Percentiles rank a stretch among this genome's conserved stretches.
phyloP scores from a whole-genome alignment of 1,140 invertebrate genomes.

The Cotesia typhae region DNA sequence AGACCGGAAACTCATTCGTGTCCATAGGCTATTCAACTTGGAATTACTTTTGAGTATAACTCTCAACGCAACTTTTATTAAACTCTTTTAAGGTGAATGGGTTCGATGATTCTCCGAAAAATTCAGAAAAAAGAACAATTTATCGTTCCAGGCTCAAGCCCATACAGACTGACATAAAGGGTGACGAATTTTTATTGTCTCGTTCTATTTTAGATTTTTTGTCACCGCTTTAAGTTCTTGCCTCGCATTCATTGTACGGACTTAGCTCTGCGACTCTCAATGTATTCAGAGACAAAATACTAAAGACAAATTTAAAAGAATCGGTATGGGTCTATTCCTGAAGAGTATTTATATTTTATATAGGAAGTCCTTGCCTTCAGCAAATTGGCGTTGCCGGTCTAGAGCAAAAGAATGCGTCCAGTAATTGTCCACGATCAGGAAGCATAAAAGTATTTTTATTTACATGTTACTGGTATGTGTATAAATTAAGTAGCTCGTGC shows the following conservation, averaged over 20 bases:
- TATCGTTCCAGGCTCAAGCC: neutral
- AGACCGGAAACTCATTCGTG: conserved; percentile 32
- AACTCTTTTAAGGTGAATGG: conserved; percentile 7
- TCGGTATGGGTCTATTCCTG: neutral
- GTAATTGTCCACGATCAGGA: conserved; percentile 34
- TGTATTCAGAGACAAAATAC: neutral
- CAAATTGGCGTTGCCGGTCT: no score
- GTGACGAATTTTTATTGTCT: conserved; percentile 5
- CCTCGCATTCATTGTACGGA: no score
- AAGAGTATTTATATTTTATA: neutral
- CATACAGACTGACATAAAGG: neutral
- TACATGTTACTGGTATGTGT: neutral
- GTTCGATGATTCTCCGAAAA: conserved; percentile 28
- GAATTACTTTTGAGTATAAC: neutral
- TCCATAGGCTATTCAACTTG: conserved; percentile 22
- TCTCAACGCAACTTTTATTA: no score
- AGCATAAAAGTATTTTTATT: conserved; percentile 27
- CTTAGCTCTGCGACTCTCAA: no score
- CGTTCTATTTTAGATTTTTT: neutral
- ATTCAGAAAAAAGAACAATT: neutral
- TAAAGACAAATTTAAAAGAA: neutral
- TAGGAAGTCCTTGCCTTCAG: no score
- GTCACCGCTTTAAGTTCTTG: no score
- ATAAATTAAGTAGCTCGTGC: conserved; percentile 27
- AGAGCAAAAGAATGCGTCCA: neutral